Conservation (phyloP, 2,113 vertebrate genomes). For the Columba livia region DNA sequence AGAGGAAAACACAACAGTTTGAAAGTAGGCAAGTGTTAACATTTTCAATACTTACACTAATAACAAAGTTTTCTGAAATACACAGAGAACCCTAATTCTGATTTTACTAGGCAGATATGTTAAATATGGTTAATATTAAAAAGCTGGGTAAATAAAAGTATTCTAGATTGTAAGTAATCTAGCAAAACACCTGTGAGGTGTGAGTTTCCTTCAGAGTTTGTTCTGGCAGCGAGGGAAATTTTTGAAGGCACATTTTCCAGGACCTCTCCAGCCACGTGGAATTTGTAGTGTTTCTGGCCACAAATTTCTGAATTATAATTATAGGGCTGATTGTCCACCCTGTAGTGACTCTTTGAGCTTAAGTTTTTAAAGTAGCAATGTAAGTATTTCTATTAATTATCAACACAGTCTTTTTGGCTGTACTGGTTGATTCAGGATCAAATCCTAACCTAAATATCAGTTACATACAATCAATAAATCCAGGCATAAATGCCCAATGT, state of each 20-base stretch:
- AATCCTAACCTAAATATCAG: accelerated
- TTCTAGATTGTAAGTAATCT: background rate
- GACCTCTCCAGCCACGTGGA: background rate
- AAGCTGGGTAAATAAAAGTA: background rate
- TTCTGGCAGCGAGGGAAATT: background rate
- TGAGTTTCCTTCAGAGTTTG: background rate
- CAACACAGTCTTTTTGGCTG: background rate
- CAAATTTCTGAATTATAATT: background rate
- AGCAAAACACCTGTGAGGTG: background rate
- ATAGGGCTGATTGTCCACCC: background rate
- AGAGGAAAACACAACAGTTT: background rate
- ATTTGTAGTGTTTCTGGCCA: background rate
- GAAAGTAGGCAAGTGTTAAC: background rate
- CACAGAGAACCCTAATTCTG: background rate
- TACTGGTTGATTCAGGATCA: background rate
- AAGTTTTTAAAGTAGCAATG: background rate
- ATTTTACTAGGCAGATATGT: background rate
- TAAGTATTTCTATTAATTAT: background rate
- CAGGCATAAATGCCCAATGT: accelerated
- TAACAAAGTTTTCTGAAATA: background rate
- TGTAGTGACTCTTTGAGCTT: accelerated
- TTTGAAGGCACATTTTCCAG: background rate
- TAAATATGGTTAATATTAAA: background rate
- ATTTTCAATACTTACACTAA: background rate
- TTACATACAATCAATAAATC: background rate